Base-by-base conservation (phyloP, 2,888 invertebrate species). In the Ernsta delagoae region DNA sequence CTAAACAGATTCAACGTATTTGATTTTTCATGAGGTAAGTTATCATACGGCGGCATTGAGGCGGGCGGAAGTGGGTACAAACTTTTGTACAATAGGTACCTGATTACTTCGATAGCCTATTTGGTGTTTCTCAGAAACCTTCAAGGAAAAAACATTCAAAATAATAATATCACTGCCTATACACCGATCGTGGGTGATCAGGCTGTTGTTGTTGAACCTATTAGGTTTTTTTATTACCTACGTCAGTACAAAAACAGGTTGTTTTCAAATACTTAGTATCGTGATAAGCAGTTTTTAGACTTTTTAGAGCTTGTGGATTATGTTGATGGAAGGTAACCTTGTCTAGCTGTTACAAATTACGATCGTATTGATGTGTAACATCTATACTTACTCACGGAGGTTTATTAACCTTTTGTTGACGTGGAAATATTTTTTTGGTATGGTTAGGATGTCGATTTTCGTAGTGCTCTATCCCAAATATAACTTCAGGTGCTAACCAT, bases 61-160 rank as follows among this genome's bases (percentile, higher is more conserved):
- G 50, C 50, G 50, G 50, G 12, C 50, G 7, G 16, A 50, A 16
- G 16, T 50, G 8, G 50, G 50, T 50, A 50, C 16, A 16, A n/a
- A 50, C 16, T 7, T 50, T 50, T 16, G 16, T 12, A 50, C 50
- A 50, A 50, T 8, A 50, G 16, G 7, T 16, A 50, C 50, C 8
- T 24, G 50, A 24, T 16, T 50, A 50, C 43, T 43, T 4, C 50
- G 48, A 12, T 48, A 50, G 16, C 24, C 16, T 16, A 50, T 50
- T 16, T 50, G 16, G 45, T 45, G 5, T 45, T 50, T 50, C 50
- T 50, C 16, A 50, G 50, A 50, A 50, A 16, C 5, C 8, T 8
- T 50, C 50, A 50, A 50, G 50, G 16, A 50, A 50, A 50, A 50
- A 50, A 50, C 50, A 50, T 24, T 50, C 50, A 50, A 50, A 16